Conservation (phyloP, 2,888 invertebrate genomes). For the Drosophila planitibia region DNA sequence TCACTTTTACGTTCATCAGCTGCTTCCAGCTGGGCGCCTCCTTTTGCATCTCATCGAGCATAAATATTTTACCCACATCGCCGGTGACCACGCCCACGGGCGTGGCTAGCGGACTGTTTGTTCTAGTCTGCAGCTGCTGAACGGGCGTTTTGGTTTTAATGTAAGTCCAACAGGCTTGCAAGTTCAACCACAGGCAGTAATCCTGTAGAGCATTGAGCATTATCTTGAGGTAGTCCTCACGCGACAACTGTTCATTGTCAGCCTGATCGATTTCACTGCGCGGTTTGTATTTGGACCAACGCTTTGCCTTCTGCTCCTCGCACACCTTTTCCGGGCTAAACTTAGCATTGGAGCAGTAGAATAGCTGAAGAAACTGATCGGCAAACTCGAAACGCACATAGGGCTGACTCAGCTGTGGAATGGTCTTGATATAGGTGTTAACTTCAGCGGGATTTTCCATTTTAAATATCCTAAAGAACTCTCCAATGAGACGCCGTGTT, state of each 20-base stretch:
- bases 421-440: slow-evolving; percentile 70
- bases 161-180: slow-evolving; percentile 67
- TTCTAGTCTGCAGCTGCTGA: slow-evolving; percentile 54
- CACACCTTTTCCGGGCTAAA: slow-evolving; percentile 79
- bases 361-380: slow-evolving; percentile 79
- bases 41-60: slow-evolving; percentile 62
- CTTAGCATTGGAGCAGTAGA: slow-evolving; percentile 63
- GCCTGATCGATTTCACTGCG: slow-evolving; percentile 47
- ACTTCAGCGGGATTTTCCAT: slow-evolving; percentile 66
- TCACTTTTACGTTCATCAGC: slow-evolving; percentile 65
- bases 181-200: slow-evolving; percentile 78
- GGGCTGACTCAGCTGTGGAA: slow-evolving; percentile 73
- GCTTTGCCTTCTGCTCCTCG: slow-evolving; percentile 73
- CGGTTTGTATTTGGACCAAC: slow-evolving; percentile 78
- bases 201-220: slow-evolving; percentile 75
- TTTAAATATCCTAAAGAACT: slow-evolving; percentile 81
- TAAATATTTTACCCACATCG: slow-evolving; percentile 58
- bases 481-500: slow-evolving; percentile 71
- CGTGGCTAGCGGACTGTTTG: slow-evolving; percentile 58
- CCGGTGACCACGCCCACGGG: slow-evolving; percentile 57
- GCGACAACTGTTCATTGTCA: slow-evolving; percentile 62
- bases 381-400: slow-evolving; percentile 81
- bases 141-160: slow-evolving; percentile 59
- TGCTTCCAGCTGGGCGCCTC: slow-evolving; percentile 63
- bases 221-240: slow-evolving; percentile 79